Evolutionary conservation across 2,888 invertebrate species (phyloP).

Genomic region (Morpho achilles): DNA sequence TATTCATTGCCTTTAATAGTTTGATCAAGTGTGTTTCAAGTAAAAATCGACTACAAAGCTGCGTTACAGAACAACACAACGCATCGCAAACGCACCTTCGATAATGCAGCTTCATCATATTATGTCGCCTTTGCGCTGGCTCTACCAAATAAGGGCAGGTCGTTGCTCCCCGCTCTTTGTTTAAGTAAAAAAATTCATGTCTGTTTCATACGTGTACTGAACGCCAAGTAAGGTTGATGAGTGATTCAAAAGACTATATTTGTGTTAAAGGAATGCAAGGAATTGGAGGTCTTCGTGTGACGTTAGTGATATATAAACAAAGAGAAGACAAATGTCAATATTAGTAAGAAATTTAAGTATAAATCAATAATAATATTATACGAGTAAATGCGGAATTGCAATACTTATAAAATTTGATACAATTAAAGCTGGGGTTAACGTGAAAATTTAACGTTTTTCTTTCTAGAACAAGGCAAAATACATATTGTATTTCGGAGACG

Average conservation of each 20-base stretch:
- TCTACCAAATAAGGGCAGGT: constrained; percentile 70
- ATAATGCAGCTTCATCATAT: constrained; percentile 32
- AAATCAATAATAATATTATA: no score
- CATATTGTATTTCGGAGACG: no score
- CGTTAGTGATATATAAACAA: constrained; percentile 25
- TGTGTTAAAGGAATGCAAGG: constrained; percentile 39
- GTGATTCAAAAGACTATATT: constrained; percentile 44
- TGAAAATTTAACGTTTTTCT: no score
- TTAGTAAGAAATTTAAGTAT: not conserved
- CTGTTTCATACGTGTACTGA: constrained; percentile 58
- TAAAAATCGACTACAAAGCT: no score
- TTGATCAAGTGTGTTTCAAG: no score
- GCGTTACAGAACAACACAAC: not conserved
- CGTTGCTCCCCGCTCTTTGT: constrained; percentile 66
- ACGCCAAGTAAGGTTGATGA: constrained; percentile 52
- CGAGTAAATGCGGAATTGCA: no score
- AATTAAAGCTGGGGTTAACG: no score
- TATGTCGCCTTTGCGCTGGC: constrained; percentile 39
- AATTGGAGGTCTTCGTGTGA: constrained; percentile 37
- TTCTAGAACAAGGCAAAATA: no score
- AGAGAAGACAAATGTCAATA: constrained; percentile 5
- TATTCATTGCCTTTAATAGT: no score
- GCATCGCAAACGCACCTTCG: constrained; percentile 5
- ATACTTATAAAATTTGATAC: no score
- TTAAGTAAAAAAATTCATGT: constrained; percentile 56